Percentiles rank a stretch among this genome's conserved stretches.
These are phyloP conservation scores for Chymomyza caudatula DNA, from an alignment of 2,888 invertebrate genomes.

Conservation along the genomic window DNA sequence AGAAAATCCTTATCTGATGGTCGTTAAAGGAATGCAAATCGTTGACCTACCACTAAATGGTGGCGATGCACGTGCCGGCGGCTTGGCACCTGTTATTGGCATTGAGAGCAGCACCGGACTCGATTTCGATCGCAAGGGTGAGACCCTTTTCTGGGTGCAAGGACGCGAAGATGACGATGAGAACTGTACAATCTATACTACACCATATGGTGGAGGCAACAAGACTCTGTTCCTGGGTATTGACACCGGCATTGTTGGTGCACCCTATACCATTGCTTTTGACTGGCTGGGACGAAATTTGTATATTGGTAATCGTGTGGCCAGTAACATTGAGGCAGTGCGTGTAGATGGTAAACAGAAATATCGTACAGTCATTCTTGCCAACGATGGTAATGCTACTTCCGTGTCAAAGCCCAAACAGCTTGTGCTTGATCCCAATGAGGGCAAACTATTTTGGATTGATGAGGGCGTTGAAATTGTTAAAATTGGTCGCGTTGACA, in stretches of 20 bases:
- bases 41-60: constrained; percentile 89
- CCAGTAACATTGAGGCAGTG: constrained; percentile 94
- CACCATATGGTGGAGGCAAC: constrained; percentile 91
- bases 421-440: constrained; percentile 93
- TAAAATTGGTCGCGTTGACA: constrained; percentile 93
- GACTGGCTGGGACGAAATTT: constrained; percentile 98
- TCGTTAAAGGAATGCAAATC: constrained; percentile 92
- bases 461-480: constrained; percentile 96
- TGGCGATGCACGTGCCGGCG: constrained; percentile 87
- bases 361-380: constrained; percentile 90
- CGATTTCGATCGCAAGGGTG: constrained; percentile 93
- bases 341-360: constrained; percentile 90
- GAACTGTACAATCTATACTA: constrained; percentile 91
- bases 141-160: constrained; percentile 92
- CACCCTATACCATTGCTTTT: constrained; percentile 93
- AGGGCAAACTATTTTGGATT: constrained; percentile 96
- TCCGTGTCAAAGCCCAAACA: constrained; percentile 93
- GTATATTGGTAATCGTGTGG: constrained; percentile 92
- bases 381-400: constrained; percentile 90
- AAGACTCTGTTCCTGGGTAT: constrained; percentile 88
- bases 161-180: constrained; percentile 87
- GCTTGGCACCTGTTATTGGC: constrained; percentile 91
- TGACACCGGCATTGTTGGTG: constrained; percentile 92
- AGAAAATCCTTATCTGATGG: constrained; percentile 92
- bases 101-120: constrained; percentile 92